Evolutionary conservation across 2,113 vertebrate species (phyloP).

Genomic region (Tiliqua scincoides): DNA sequence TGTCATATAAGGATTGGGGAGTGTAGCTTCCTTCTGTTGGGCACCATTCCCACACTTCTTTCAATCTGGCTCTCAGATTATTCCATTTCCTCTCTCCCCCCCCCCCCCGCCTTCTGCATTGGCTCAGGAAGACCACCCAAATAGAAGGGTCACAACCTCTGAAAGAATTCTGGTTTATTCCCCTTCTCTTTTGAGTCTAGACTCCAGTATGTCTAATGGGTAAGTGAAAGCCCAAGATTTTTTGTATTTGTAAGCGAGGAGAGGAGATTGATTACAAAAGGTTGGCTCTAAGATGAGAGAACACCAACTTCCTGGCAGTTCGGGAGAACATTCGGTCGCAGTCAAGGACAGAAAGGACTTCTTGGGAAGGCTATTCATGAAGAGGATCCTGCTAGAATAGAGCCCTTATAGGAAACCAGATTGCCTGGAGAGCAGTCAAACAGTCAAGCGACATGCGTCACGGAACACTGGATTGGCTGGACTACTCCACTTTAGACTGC

Average conservation of each 20-base stretch:
- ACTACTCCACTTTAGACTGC: background rate
- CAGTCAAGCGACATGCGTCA: background rate
- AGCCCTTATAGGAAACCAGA: background rate
- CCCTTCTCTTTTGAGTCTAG: background rate
- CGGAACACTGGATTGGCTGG: background rate
- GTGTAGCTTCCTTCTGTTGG: background rate
- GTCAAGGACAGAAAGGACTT: fast-evolving
- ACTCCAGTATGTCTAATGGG: background rate
- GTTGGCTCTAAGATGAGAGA: background rate
- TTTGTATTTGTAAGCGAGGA: background rate
- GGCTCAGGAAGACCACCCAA: fast-evolving
- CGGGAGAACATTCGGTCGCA: fast-evolving
- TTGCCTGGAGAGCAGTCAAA: background rate
- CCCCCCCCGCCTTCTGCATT: background rate
- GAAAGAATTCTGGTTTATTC: background rate
- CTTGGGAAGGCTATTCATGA: background rate
- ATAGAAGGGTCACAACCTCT: background rate
- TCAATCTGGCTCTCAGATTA: constrained; percentile 2
- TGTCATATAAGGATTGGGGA: background rate
- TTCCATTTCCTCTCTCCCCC: background rate
- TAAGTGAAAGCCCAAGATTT: background rate
- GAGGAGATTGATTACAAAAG: background rate
- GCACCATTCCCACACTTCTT: background rate
- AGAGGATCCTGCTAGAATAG: background rate
- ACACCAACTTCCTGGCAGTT: background rate